Percentiles rank a stretch among this genome's conserved stretches.
phyloP scores from a whole-genome alignment of 2,797 vertebrate species.

The Eupleurogrammus muticus region DNA sequence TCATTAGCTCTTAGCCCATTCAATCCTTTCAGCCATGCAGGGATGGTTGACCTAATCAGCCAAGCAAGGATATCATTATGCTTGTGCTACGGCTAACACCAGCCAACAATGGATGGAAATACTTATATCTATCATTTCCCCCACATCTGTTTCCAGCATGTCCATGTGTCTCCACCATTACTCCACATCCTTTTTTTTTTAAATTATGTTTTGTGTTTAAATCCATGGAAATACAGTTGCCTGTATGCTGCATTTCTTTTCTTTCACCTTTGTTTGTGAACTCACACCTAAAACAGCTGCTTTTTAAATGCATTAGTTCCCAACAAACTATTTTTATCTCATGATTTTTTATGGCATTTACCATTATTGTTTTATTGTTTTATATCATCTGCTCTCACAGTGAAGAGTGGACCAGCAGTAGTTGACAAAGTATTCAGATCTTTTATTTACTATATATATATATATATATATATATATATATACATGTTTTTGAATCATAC shows the following conservation, averaged over 20 bases:
- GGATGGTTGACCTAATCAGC: constrained; percentile 54
- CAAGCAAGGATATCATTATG: constrained; percentile 50
- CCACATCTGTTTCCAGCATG: constrained; percentile 24
- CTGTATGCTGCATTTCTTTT: too few relatives aligned
- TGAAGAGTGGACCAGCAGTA: constrained; percentile 1
- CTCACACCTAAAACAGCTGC: neutral
- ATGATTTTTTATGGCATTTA: constrained; percentile 31
- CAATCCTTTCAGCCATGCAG: constrained; percentile 38
- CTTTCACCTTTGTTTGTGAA: neutral
- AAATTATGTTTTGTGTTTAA: constrained; percentile 52
- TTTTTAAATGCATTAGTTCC: constrained; percentile 1
- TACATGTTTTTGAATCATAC: too few relatives aligned
- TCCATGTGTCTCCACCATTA: constrained; percentile 41
- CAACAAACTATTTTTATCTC: too few relatives aligned
- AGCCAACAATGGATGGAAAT: constrained; percentile 45
- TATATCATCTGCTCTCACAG: constrained; percentile 22
- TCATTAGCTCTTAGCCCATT: constrained; percentile 42
- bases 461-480: too few relatives aligned
- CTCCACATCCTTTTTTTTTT: constrained; percentile 55
- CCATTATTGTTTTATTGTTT: constrained; percentile 14
- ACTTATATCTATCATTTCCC: constrained; percentile 28
- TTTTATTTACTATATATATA: too few relatives aligned
- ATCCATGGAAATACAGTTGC: neutral
- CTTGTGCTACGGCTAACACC: constrained; percentile 40
- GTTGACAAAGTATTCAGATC: too few relatives aligned